These are phyloP conservation scores for Elanus axillaris DNA, from an alignment of 2,113 vertebrate species.

Conservation along the genomic window DNA sequence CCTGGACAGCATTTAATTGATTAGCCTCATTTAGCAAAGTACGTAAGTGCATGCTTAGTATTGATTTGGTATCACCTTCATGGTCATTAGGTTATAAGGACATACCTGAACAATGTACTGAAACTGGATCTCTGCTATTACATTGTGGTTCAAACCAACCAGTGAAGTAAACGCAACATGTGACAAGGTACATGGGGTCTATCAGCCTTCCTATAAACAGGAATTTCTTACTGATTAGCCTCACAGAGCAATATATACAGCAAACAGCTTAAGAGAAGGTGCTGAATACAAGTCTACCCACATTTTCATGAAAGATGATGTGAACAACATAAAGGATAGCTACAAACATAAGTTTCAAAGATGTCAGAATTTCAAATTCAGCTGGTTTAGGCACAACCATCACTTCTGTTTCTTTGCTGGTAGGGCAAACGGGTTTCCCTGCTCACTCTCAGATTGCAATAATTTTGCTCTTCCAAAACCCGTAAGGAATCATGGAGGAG, in stretches of 20 bases:
- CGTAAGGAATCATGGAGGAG: neutral
- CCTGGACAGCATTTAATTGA: neutral
- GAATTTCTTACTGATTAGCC: neutral
- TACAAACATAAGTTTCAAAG: neutral
- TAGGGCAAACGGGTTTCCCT: neutral
- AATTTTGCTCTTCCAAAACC: neutral
- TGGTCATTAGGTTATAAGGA: neutral
- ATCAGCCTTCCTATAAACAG: neutral
- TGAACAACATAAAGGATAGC: neutral
- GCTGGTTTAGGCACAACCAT: neutral
- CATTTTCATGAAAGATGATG: fast-evolving
- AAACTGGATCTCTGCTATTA: neutral
- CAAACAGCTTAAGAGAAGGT: neutral
- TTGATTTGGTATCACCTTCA: neutral
- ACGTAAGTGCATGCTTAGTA: neutral
- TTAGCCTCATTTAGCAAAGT: neutral
- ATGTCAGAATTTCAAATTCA: neutral
- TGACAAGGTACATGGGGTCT: neutral
- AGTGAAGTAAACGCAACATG: neutral
- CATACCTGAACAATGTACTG: neutral
- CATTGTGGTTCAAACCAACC: neutral
- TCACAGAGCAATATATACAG: neutral
- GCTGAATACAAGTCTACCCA: too few species aligned
- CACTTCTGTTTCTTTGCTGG: neutral
- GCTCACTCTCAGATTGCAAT: neutral